Conservation (phyloP, 2,888 invertebrate genomes). For the Rhimphoctona megacephalus region DNA sequence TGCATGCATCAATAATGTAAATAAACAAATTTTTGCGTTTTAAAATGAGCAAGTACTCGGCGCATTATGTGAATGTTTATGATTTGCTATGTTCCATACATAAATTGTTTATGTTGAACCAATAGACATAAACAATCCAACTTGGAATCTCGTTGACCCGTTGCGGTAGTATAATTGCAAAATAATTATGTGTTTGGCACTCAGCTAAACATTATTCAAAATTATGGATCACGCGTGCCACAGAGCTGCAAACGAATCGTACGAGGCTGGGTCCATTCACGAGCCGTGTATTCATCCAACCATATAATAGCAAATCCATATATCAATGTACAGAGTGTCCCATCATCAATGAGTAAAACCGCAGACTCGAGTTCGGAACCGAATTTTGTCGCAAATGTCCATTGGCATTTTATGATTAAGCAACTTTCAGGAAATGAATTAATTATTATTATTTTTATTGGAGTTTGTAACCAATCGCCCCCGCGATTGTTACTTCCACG, state of each 20-base stretch:
- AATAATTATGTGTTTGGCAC: constrained; percentile 53
- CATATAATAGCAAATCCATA: constrained; percentile 10
- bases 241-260: constrained; percentile 18
- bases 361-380: neutral
- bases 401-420: neutral
- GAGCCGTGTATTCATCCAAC: neutral
- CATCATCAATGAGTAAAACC: neutral
- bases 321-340: constrained; percentile 19
- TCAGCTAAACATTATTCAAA: constrained; percentile 11
- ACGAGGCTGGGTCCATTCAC: constrained; percentile 26
- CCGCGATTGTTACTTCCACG: no score
- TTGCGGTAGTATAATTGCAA: constrained; percentile 52
- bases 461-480: no score
- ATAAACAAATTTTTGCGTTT: neutral
- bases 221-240: constrained; percentile 13
- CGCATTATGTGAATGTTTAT: neutral
- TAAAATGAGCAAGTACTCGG: neutral
- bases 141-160: constrained; percentile 36
- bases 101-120: constrained; percentile 27
- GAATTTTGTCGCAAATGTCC: neutral
- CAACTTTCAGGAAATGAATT: neutral
- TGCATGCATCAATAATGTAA: neutral
- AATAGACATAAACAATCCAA: constrained; percentile 47
- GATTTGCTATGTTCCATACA: neutral
- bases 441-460: no score